Base-by-base conservation (phyloP, 1,140 invertebrate genomes). In the Oscheius sp. region DNA sequence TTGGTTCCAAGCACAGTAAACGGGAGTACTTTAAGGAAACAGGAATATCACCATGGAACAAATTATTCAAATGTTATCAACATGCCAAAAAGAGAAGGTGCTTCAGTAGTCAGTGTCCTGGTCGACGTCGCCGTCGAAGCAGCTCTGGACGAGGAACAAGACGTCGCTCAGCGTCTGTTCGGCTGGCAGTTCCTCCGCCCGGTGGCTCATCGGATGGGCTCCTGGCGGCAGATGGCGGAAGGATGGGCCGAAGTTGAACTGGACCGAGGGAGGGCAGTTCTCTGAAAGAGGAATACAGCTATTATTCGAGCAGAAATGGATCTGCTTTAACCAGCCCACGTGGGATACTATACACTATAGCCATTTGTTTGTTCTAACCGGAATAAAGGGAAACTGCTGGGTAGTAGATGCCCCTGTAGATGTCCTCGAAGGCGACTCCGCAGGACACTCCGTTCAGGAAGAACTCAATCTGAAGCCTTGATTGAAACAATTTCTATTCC, bases 171-270 rank as follows among this genome's bases (percentile, higher is more conserved):
- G 28, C 2, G 75, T 46, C 68, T 84, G 81, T 26, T 83, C 82
- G 20, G 74, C 52, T 7, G 46, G 67, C 58, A 78, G 64, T 65
- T 83, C 75, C 20, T 78, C 69, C 10, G 81, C 45, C 63, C 80
- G 61, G 26, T 70, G 68, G 52, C 59, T 35, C 59, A 83, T 79
- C n/a, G 75, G 66, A 13, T 29, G 28, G 10, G 71, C 66, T 18
- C 58, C 49, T 15, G 49, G 23, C 3, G 94, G 93, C 31, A 91
- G 87, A 88, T 88, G 90, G 83, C 93, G 93, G 83, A 99, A 98
- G 76, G 91, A 90, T 3, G 96, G 95, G 74, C 96, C 96, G 89
- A 97, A 98, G 87, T 99, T 99, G 93, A 74, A 63, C 77, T 81
- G 79, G 87, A 91, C 0, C 92, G 92, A 4, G 91, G 89, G 84